Base-by-base conservation (phyloP, 1,140 invertebrate species). In the Eupristina koningsbergeri region DNA sequence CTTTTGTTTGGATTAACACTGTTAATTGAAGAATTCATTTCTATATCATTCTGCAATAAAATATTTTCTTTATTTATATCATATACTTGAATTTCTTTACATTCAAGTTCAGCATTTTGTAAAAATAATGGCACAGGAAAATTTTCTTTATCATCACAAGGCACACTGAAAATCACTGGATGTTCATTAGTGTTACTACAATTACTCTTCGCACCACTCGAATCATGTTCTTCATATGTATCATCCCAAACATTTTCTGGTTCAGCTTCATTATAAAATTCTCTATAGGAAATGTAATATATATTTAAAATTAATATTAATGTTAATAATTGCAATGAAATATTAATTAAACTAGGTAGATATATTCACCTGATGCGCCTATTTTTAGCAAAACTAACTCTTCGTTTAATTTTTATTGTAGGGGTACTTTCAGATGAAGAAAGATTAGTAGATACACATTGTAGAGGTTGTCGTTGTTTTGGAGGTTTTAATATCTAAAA, bases 301-400 rank as follows among this genome's bases (percentile, higher is more conserved):
- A 58, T n/a, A n/a, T n/a, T n/a, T n/a, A n/a, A n/a, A n/a, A n/a
- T n/a, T n/a, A n/a, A n/a, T n/a, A n/a, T n/a, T n/a, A n/a, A n/a
- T n/a, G n/a, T n/a, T n/a, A n/a, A n/a, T n/a, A n/a, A n/a, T n/a
- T n/a, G n/a, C n/a, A 53, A 53, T 53, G 15, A 53, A 53, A 15
- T 53, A 17, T 15, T 17, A 9, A 53, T 15, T 3, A 53, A 53
- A 26, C 36, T n/a, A n/a, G n/a, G n/a, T n/a, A n/a, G n/a, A n/a
- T 67, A 67, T 9, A 58, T 31, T 80, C 36, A 86, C 85, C 80
- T 86, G 6, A 86, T 84, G 3, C 82, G 78, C 45, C 53, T 84
- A 50, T 86, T 86, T 79, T 84, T 84, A 31, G 85, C 85, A 84
- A 86, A 86, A 80, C 85, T 86, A 71, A 86, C 85, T 75, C 85